Base-by-base conservation (phyloP, 2,888 invertebrate genomes). In the Drosophila rubida region DNA sequence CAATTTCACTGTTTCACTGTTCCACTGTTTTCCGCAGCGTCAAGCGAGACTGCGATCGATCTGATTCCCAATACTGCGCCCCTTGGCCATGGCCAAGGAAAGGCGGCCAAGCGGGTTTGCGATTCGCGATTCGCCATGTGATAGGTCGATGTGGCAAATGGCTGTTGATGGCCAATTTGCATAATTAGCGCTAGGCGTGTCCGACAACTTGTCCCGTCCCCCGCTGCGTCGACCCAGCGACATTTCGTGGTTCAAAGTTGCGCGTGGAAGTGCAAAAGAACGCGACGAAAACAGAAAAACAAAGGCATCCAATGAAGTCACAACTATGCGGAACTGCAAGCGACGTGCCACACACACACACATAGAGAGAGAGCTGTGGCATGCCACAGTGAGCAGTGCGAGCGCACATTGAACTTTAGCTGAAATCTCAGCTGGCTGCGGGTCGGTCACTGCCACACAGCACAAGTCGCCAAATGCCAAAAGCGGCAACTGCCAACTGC, bases 131-230 rank as follows among this genome's bases (percentile, higher is more conserved):
- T 53, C 37, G 50, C 27, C 30, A 14, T 59, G 39, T 70, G 80
- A 80, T 77, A 77, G 77, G 78, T 77, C 67, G 80, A 72, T 64
- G 61, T 57, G 49, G 42, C 7, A 19, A 4, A 1, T 22, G 35
- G 60, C 62, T 76, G 77, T 82, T 82, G 80, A 79, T 80, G 64
- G 80, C 73, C 69, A 79, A 79, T 79, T 79, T 82, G 76, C 79
- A 79, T 83, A 79, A 83, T 83, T 83, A 79, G 73, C 62, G 57
- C 63, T 53, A 73, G 83, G 83, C 83, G 79, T 80, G 71, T 63
- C 75, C 57, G 53, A 13, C 61, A 45, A 69, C 63, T 78, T 75
- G 53, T 22, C 19, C 22, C 49, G 19, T 49, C 50, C 48, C 30
- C 35, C 48, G 13, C n/a, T n/a, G n/a, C n/a, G n/a, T n/a, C n/a